Evolutionary conservation across 2,888 invertebrate genomes (phyloP), one percentile per base, ranked within the genome.

Genomic region (Aphidius colemani): DNA sequence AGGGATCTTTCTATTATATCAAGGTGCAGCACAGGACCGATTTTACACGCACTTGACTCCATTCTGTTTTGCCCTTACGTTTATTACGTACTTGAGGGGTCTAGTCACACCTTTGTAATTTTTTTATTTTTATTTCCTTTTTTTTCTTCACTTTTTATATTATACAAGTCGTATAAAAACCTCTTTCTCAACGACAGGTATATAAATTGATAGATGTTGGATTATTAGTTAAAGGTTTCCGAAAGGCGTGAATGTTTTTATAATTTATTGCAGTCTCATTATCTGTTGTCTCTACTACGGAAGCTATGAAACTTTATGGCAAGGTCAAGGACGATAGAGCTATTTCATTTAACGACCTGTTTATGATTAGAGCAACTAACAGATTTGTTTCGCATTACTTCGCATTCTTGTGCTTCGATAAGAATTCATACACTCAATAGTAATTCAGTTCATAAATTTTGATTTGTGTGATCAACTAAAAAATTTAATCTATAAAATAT

Each of bases 31-130:
- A 74, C 77, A 48, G 57, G 68, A 72, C 30, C 83, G 84, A 86
- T 86, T 86, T 85, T 85, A 85, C 85, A 85, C 85, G 85, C 85
- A 86, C 86, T 86, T 86, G 85, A 85, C 84, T 86, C 83, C 80
- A 79, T 81, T 81, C 80, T 78, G 75, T 71, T 30, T 30, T 63
- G 56, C 60, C 59, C 64, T 30, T 30, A 30, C 30, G 30, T 30
- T 30, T 30, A 30, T 30, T 30, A 30, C 30, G 30, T 30, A 30
- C 30, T 30, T 5, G 30, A 30, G 30, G 30, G 30, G 30, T 30
- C 30, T n/a, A 18, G 57, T 57, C 57, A 57, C 40, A 30, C 45
- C 44, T 56, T 45, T 10, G 10, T n/a, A 46, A 4, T 46, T 13
- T 13, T 30, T 44, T 45, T 56, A n/a, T 18, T 45, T 56, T 45